Base-by-base conservation (phyloP, 2,113 vertebrate species). In the Saccopteryx bilineata region DNA sequence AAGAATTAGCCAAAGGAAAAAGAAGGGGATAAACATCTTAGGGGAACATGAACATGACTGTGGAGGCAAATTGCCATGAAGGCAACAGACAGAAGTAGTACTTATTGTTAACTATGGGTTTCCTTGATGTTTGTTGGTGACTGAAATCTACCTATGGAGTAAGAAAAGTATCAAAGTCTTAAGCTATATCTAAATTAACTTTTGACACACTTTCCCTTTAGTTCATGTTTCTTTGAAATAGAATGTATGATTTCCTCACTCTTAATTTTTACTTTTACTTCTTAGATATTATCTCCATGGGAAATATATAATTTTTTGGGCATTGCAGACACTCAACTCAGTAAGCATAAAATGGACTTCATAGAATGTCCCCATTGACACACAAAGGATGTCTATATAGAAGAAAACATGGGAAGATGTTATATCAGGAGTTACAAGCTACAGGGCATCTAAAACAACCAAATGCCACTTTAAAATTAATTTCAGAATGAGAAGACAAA, bases 401-500 rank as follows among this genome's bases (percentile, higher is more conserved):
- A 80, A 14, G 5, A 10, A 69, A 78, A 84, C 18, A 2, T 21
- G 10, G 13, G n/a, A 12, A 90, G 24, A 69, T 63, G 28, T 11
- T 28, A 15, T 71, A 11, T 33, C 39, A 95, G 58, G 18, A 74
- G 7, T 14, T 46, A 88, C 23, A 60, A 90, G 33, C 2, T 39
- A 54, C 71, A 31, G 19, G 60, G 14, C 28, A 69, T 7, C 46
- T 5, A 19, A 92, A 92, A 86, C 10, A 39, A 7, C 2, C 50
- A 86, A 48, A 91, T 12, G 17, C 0, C 12, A 78, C 50, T 60
- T 91, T 93, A 84, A 96, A 96, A 75, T 69, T 31, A 11, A 60
- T 54, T 92, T 90, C 26, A 79, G 18, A 92, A 66, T 19, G n/a
- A 81, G 18, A 50, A 95, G 87, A 48, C 61, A 87, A 96, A 88